Evolutionary conservation across 2,888 invertebrate species (phyloP), one percentile per base, ranked within the genome.

Genomic region (Caenorhabditis sinica): DNA sequence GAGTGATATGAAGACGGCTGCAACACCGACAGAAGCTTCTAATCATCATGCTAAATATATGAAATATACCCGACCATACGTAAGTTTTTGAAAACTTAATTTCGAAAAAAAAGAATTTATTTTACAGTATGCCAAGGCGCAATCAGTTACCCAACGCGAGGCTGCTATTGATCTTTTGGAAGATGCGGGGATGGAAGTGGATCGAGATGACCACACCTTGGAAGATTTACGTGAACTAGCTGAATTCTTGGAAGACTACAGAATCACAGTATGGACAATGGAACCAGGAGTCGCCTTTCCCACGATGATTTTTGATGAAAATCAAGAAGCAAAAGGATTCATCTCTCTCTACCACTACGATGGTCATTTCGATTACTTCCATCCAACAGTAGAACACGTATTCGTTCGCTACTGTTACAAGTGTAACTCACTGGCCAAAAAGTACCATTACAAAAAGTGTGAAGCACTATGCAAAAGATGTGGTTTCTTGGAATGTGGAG

Each of bases 311-410:
- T 60, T 60, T 33, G 58, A 60, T 5, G 23, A 15, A 30, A 60
- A 60, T 60, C 17, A 30, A 6, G 2, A 17, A 3, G 58, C 58
- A 2, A 17, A 15, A 8, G 58, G 58, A 1, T 23, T 60, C 3
- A 60, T 60, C n/a, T 30, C 58, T 17, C 6, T 60, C 2, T 60
- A 30, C 17, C n/a, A 33, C 33, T 5, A n/a, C 5, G 58, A 60
- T n/a, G 33, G 28, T 1, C 58, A 60, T 30, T 60, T 30, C 17
- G 58, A 60, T 17, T 60, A n/a, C 33, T 60, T 60, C n/a, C 13
- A 13, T n/a, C 58, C 58, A 15, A n/a, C 30, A 6, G 28, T 28
- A 1, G 33, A 20, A 15, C 17, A 2, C 3, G n/a, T 60, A 3
- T 3, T 1, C 2, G 25, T 28, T 3, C 56, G 56, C 1, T 28